Evolutionary conservation across 92 coral and sea anemone genomes (phyloP).

Genomic region (Porites evermanni): DNA sequence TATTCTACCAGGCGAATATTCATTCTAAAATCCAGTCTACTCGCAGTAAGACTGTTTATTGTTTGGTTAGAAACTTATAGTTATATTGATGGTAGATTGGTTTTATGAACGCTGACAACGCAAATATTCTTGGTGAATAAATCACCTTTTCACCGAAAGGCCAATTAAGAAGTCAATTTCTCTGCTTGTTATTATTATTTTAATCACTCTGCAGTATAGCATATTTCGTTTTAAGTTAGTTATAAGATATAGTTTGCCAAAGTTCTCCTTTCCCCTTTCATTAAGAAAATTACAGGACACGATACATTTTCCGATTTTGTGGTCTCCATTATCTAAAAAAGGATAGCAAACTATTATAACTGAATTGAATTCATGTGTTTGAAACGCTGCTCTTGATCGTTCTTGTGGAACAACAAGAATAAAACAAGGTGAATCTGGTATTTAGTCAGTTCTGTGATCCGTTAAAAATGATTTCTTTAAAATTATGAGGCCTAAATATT

Average conservation of each 20-base stretch:
- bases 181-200: not conserved
- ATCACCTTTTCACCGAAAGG: slow-evolving; percentile 4
- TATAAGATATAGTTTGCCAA: not conserved
- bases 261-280: not conserved
- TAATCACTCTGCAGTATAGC: no score
- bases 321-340: not conserved
- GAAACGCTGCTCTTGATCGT: no score
- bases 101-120: not conserved
- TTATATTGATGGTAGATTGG: slow-evolving; percentile 5
- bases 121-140: slow-evolving; percentile 4
- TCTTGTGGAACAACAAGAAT: not conserved
- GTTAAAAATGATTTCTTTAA: not conserved
- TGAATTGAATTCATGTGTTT: no score
- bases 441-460: not conserved
- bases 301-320: not conserved
- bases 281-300: not conserved
- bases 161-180: not conserved
- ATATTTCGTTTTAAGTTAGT: no score
- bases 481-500: not conserved
- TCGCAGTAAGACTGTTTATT: not conserved
- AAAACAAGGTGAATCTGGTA: no score
- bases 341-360: no score
- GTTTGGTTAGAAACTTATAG: slow-evolving; percentile 8
- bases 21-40: no score
- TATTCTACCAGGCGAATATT: no score